Evolutionary conservation across 2,888 invertebrate genomes (phyloP).

Genomic region (Phengaris arion): DNA sequence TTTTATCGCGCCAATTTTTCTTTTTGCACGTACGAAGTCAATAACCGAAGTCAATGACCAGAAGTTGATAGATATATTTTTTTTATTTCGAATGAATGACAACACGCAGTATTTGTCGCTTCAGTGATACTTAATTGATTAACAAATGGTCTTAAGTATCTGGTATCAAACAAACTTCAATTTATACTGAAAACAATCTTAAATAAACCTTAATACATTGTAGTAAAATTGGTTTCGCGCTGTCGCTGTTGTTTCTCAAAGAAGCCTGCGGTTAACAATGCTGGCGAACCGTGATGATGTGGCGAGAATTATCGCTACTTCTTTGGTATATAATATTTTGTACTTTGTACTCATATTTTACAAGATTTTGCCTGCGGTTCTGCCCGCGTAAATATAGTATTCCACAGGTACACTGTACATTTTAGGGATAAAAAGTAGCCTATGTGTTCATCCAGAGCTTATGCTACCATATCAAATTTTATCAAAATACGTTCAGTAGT

Average conservation of each 20-base stretch:
- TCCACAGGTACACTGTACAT: no score
- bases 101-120: not conserved
- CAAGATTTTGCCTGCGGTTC: not conserved
- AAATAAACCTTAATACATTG: not conserved
- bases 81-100: no score
- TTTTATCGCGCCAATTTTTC: no score
- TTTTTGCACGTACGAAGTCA: no score
- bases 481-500: no score
- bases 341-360: not conserved
- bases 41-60: no score
- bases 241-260: conserved; percentile 2
- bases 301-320: conserved; percentile 16
- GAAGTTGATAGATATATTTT: no score
- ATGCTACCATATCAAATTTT: no score
- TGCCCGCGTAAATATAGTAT: no score
- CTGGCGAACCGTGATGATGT: conserved; percentile 13
- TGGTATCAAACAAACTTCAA: not conserved
- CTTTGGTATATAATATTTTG: conserved; percentile 16
- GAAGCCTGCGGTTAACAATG: conserved; percentile 4
- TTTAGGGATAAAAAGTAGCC: no score
- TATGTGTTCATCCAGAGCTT: no score
- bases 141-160: not conserved
- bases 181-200: not conserved
- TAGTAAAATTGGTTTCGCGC: not conserved
- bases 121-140: not conserved